These are phyloP conservation scores for Acholoe squamosa DNA, from an alignment of 2,888 invertebrate genomes.

Conservation along the genomic window DNA sequence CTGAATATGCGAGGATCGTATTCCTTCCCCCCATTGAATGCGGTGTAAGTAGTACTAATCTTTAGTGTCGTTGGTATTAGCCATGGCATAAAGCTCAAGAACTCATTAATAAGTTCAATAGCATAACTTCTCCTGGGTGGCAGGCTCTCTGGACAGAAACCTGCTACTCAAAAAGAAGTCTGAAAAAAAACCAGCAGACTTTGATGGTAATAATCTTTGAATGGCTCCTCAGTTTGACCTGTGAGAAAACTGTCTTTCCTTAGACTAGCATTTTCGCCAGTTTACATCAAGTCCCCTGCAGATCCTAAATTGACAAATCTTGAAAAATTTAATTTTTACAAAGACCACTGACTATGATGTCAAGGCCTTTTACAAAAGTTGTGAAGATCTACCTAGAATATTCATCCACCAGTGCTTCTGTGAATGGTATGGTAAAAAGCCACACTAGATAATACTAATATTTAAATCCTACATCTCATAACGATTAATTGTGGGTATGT, in stretches of 20 bases:
- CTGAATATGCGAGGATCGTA: too few species aligned
- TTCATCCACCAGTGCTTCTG: neutral
- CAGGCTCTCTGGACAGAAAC: too few species aligned
- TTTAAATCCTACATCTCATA: neutral
- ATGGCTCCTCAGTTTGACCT: neutral
- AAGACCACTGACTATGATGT: neutral
- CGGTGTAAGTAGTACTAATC: too few species aligned
- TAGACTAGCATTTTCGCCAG: neutral
- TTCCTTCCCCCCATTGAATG: too few species aligned
- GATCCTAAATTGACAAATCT: neutral
- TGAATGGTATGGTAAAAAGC: neutral
- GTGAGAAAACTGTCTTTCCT: neutral
- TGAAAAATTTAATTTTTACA: neutral
- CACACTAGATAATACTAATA: neutral
- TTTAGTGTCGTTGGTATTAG: too few species aligned
- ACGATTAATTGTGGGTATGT: neutral
- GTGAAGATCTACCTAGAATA: slow-evolving; percentile 50
- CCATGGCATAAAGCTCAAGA: too few species aligned
- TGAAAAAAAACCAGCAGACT: too few species aligned
- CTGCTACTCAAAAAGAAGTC: too few species aligned
- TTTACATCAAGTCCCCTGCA: neutral
- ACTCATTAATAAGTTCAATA: too few species aligned
- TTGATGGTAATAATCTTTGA: too few species aligned
- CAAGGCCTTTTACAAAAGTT: neutral
- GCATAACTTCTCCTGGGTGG: too few species aligned